These are phyloP conservation scores for Diadophis punctatus DNA, from an alignment of 2,113 vertebrate genomes.

Conservation along the genomic window DNA sequence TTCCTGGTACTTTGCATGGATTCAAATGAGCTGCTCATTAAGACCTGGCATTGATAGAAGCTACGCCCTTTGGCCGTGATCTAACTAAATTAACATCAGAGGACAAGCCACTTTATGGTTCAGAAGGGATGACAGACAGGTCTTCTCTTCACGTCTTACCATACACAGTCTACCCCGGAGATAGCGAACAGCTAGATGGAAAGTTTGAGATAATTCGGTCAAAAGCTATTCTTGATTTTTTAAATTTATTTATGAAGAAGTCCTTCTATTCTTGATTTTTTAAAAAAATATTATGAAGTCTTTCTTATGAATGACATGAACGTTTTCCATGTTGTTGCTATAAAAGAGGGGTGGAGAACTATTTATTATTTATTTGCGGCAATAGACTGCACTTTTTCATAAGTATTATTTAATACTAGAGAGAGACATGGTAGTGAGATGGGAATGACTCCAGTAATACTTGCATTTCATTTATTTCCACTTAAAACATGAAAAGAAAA, in stretches of 20 bases:
- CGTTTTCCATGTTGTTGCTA: neutral
- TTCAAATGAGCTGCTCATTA: slow-evolving; percentile 80
- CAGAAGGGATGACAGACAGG: slow-evolving; percentile 25
- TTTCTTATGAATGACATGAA: neutral
- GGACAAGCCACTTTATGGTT: slow-evolving; percentile 10
- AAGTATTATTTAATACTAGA: neutral
- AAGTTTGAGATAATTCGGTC: neutral
- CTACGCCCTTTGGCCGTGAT: slow-evolving; percentile 51
- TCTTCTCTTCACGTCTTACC: neutral
- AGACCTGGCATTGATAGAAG: slow-evolving; percentile 68
- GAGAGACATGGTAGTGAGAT: neutral
- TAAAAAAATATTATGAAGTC: neutral
- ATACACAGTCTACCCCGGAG: neutral
- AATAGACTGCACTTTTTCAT: neutral
- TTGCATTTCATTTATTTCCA: too few species aligned
- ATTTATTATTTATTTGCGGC: neutral
- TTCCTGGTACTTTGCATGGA: slow-evolving; percentile 73
- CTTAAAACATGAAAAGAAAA: neutral
- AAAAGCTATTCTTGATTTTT: neutral
- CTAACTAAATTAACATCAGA: slow-evolving; percentile 53
- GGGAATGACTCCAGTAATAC: too few species aligned
- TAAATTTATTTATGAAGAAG: neutral
- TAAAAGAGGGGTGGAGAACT: neutral
- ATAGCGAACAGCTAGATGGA: neutral
- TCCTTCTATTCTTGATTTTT: neutral